Evolutionary conservation across 35 echinoderm and acorn worm species (phyloP), one percentile per base, ranked within the genome.

Genomic region (Amphiura filiformis): DNA sequence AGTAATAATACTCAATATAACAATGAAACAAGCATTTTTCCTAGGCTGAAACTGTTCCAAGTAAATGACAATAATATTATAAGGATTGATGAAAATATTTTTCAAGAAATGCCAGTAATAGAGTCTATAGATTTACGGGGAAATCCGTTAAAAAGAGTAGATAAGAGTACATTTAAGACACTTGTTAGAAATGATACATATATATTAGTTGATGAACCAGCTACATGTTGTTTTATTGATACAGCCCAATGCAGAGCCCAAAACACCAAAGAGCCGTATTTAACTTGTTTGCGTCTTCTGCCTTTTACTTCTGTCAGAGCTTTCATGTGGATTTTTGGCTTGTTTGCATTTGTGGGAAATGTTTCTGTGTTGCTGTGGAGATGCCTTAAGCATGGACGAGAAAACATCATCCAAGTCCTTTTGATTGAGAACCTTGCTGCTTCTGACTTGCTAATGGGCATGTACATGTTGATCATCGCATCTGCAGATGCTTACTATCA

Each of bases 401-500:
- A 70, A 30, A 70, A 70, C 28, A 70, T 70, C 7, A 70, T 70
- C 28, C 61, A 70, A n/a, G 61, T 70, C 2, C 61, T 70, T 70
- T n/a, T 70, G 61, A 70, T 70, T 70, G 61, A 70, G 61, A 70
- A 70, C 28, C 61, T 70, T 70, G 61, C 61, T 70, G 61, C 61
- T 4, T 70, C 61, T 70, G 61, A 70, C 26, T n/a, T 70, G 28
- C 26, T 70, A 26, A 70, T 70, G 61, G 61, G 61, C 26, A 3
- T 70, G 26, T 70, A 70, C 61, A 70, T 70, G 61, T n/a, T 70
- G 26, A 70, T 70, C 15, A 70, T 70, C 4, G 61, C 61, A 70
- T 70, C 61, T 4, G 61, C 61, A 26, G 61, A 70, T 70, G 61
- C 61, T 2, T 70, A 70, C 61, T 70, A 70, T n/a, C 17, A 26